Percentiles rank a stretch among this genome's conserved stretches.
Evolutionary conservation across 1,140 invertebrate species (phyloP).

Genomic region (Tetranychus cinnabarinus): DNA sequence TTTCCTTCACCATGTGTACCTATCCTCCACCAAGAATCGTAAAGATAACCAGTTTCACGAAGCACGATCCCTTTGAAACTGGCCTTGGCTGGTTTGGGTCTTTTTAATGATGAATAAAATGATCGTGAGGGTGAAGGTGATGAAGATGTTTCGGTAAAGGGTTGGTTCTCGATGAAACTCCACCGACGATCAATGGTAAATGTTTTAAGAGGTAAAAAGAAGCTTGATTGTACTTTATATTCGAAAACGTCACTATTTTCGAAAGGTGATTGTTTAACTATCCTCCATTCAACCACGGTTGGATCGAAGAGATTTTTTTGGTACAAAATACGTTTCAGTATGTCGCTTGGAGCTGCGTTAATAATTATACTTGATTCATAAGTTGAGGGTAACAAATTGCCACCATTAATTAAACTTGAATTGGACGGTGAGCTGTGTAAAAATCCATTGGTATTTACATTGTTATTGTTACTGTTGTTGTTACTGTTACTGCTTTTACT

Average conservation of each 20-base stretch:
- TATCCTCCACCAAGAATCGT: slow-evolving; percentile 2
- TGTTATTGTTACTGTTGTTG: not conserved
- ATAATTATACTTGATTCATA: slow-evolving; percentile 4
- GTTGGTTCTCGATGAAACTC: not conserved
- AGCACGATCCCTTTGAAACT: not conserved
- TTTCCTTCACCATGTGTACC: slow-evolving; percentile 1
- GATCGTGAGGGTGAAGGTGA: too few relatives aligned
- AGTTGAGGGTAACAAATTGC: not conserved
- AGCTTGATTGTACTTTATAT: slow-evolving; percentile 2
- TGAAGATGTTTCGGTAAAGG: not conserved
- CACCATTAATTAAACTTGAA: not conserved
- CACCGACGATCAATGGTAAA: slow-evolving; percentile 3
- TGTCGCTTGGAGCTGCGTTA: slow-evolving; percentile 5
- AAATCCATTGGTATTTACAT: not conserved
- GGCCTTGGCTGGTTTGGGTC: not conserved
- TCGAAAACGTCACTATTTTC: slow-evolving; percentile 1
- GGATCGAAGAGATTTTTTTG: slow-evolving; percentile 7
- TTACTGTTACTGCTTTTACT: not conserved
- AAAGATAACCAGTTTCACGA: slow-evolving; percentile 1
- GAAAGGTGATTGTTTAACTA: not conserved
- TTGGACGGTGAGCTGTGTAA: too few relatives aligned
- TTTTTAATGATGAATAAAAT: not conserved
- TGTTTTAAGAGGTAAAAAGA: slow-evolving; percentile 3
- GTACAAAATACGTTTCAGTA: slow-evolving; percentile 6
- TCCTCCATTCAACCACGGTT: slow-evolving; percentile 1